These are phyloP conservation scores for Andrena camellia DNA, from an alignment of 2,888 invertebrate species.

Conservation along the genomic window DNA sequence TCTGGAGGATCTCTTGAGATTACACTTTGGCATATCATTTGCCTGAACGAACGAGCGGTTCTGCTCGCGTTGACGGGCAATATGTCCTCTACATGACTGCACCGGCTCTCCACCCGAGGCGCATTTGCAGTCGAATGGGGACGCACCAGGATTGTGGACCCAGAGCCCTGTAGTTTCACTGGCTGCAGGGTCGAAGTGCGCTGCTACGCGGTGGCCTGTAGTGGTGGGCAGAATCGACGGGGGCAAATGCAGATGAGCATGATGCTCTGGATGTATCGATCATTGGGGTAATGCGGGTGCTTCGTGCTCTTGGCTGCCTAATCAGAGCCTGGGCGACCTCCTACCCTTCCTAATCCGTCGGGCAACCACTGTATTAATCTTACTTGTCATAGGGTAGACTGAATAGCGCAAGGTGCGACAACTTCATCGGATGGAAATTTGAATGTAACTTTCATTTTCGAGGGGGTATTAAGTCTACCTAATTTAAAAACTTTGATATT, in stretches of 20 bases:
- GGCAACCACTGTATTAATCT: conserved; percentile 78
- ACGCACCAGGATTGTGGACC: conserved; percentile 45
- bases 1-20: conserved; percentile 79
- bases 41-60: conserved; percentile 83
- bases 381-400: conserved; percentile 76
- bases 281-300: conserved; percentile 74
- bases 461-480: neutral
- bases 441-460: conserved; percentile 28
- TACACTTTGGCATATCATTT: conserved; percentile 84
- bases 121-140: conserved; percentile 72
- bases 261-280: conserved; percentile 78
- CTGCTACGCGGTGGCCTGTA: conserved; percentile 42
- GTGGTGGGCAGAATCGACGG: conserved; percentile 40
- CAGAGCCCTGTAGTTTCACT: conserved; percentile 57
- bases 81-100: conserved; percentile 81
- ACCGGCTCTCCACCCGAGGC: conserved; percentile 74
- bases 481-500: neutral
- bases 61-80: conserved; percentile 83
- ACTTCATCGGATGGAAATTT: conserved; percentile 55
- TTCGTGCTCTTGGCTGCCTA: conserved; percentile 75
- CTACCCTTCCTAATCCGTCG: conserved; percentile 77
- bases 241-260: conserved; percentile 82
- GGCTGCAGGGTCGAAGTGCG: conserved; percentile 51
- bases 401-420: conserved; percentile 73
- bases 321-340: conserved; percentile 76